Evolutionary conservation across 2,888 invertebrate species (phyloP), one percentile per base, ranked within the genome.

Genomic region (Homarus gammarus): DNA sequence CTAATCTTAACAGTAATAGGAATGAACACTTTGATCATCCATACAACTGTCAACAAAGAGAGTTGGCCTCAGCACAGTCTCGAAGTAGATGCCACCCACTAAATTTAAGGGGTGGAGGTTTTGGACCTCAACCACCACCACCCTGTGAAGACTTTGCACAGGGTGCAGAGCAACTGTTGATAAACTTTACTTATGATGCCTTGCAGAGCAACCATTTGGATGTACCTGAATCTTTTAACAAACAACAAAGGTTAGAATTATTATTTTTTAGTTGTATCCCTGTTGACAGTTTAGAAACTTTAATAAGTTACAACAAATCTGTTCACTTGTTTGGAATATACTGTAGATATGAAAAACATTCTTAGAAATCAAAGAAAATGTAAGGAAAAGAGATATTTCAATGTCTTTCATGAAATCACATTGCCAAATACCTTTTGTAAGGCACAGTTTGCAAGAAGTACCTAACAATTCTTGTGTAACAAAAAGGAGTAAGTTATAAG

Each of bases 101-200:
- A 22, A 84, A 70, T 56, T 49, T 79, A 12, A 64, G 88, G 22
- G 88, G 84, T 5, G 88, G 84, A 56, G 84, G 84, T 3, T 78
- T 27, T 44, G 83, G 73, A 18, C 77, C 83, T 38, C 77, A 72
- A 1, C 79, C 36, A 2, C 68, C 75, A 27, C 64, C 64, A 61
- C 68, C 81, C n/a, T 12, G 38, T 1, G 87, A 87, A 10, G 68
- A 61, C 61, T 81, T 56, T 49, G 81, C 75, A 36, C 84, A 75
- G 33, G 90, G 84, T 49, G 90, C 90, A 3, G 79, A 79, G 61
- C 81, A 87, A 73, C 61, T 90, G 49, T 83, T 90, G 22, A 73
- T 64, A 38, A 90, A 87, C 84, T 90, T 87, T 56, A 90, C 90
- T 1, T 79, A 64, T 31, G 90, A 90, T 36, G 75, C 72, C 8